Evolutionary conservation across 1,140 invertebrate species (phyloP), one percentile per base, ranked within the genome.

Genomic region (Daktulosphaira vitifoliae): DNA sequence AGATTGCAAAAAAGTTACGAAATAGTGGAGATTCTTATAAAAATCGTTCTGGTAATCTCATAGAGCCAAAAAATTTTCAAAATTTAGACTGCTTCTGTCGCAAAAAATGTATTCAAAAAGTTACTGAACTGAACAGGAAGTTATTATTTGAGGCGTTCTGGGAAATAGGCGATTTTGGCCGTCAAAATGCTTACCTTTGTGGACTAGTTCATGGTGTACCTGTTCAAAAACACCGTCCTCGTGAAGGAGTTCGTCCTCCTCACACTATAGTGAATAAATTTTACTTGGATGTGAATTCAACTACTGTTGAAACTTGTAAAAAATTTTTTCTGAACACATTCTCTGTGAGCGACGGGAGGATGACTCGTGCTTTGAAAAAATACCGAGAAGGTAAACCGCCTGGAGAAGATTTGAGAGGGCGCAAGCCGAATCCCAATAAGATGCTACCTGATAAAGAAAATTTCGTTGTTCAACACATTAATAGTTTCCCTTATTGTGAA

Each of bases 301-400:
- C 26, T n/a, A 25, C 51, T 25, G 51, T 62, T 39, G 23, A 46
- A 15, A 44, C 59, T 64, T 67, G 66, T 53, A 67, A 67, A 51
- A 64, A 67, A 67, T 67, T 62, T 67, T 67, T 67, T 64, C 51
- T 53, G 49, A 22, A 59, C 42, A 67, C 66, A 49, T 67, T 64
- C 50, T 26, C 59, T 38, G 46, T 67, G 39, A 62, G 52, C 59
- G 66, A 67, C 29, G 54, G 66, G 26, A 56, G 66, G 46, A 50
- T 62, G 48, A 62, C 54, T 49, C 56, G 4, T 64, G 54, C 56
- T 67, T 42, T 67, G n/a, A 9, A 29, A 67, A 67, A 64, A 26
- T 25, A 22, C 20, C 38, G 59, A 39, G 37, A 67, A 56, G 44
- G 56, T 67, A 50, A 44, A 29, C 59, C 54, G 42, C 56, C 56